Conservation (phyloP, 2,888 invertebrate genomes). For the Anthophora plumipes region DNA sequence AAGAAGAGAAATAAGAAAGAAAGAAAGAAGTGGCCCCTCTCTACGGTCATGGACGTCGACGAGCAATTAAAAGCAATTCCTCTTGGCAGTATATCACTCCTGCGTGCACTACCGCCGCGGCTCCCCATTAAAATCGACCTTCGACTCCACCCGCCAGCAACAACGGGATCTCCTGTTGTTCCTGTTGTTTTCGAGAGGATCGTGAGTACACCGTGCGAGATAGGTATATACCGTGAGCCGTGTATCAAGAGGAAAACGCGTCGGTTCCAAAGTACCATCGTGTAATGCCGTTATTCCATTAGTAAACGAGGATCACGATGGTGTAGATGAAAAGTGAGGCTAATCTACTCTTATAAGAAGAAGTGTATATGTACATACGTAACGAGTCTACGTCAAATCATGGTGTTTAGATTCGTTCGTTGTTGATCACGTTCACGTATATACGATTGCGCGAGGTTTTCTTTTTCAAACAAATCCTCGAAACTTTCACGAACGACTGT, state of each 20-base stretch:
- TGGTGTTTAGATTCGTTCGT: too few relatives aligned
- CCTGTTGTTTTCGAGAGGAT: constrained; percentile 46
- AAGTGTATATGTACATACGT: too few relatives aligned
- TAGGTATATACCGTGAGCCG: background rate
- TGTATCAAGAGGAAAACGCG: background rate
- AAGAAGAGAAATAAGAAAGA: constrained; percentile 16
- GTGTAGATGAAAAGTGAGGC: background rate
- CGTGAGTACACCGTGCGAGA: background rate
- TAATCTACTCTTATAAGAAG: background rate
- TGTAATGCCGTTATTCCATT: constrained; percentile 3
- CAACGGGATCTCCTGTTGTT: constrained; percentile 62
- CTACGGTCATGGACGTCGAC: constrained; percentile 53
- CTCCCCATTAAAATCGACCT: constrained; percentile 74
- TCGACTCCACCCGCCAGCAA: constrained; percentile 70
- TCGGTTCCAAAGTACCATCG: background rate
- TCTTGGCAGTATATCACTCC: constrained; percentile 72
- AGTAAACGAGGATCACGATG: background rate
- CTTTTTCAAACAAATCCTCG: too few relatives aligned
- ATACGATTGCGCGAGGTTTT: too few relatives aligned
- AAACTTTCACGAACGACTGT: too few relatives aligned
- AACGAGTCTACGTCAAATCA: too few relatives aligned
- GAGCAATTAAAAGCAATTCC: constrained; percentile 75
- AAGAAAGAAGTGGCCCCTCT: constrained; percentile 11
- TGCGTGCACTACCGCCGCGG: constrained; percentile 62
- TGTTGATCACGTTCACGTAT: too few relatives aligned